Evolutionary conservation across 1,140 invertebrate species (phyloP), one percentile per base, ranked within the genome.

Genomic region (Lutraria rhynchaena): DNA sequence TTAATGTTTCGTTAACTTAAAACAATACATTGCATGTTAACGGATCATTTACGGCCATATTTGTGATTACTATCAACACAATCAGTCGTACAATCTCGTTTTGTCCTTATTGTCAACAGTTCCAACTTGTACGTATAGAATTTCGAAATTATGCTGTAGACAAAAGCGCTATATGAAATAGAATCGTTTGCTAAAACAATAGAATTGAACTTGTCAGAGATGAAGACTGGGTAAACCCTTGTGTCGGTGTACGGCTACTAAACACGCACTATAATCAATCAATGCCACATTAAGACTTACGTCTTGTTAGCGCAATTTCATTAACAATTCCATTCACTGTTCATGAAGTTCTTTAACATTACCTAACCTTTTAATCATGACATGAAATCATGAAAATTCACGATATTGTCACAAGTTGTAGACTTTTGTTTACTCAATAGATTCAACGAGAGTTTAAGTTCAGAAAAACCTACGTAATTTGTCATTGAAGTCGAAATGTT

Each of bases 91-190:
- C 24, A 60, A 74, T 74, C 71, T 37, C 55, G 44, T 74, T 58
- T 74, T 74, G 57, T 74, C 55, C 51, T 33, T 60, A 74, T 74
- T 74, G 71, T 74, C 55, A 74, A 58, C 55, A 44, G 29, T 9
- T 44, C 13, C 41, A 1, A 15, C 27, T 44, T 65, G 33, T 11
- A 7, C n/a, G 22, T 44, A 65, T 65, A 44, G 27, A 27, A 37
- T 65, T 65, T 65, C 61, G 13, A 65, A 65, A 35, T 24, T 24
- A 41, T 41, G 41, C 37, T 9, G 13, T 44, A 46, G 41, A 35
- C 37, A 65, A 65, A 65, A 44, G 13, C n/a, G 29, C 22, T 37
- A 27, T 41, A 7, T 5, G 61, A 17, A 65, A 65, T 46, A 44
- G 61, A 22, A 65, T 65, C 2, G 3, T 13, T 22, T 29, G 15